Percentiles rank a stretch among this genome's conserved stretches.
These are phyloP conservation scores for Lepidochrysops patricia DNA, from an alignment of 2,888 invertebrate species.

Conservation along the genomic window DNA sequence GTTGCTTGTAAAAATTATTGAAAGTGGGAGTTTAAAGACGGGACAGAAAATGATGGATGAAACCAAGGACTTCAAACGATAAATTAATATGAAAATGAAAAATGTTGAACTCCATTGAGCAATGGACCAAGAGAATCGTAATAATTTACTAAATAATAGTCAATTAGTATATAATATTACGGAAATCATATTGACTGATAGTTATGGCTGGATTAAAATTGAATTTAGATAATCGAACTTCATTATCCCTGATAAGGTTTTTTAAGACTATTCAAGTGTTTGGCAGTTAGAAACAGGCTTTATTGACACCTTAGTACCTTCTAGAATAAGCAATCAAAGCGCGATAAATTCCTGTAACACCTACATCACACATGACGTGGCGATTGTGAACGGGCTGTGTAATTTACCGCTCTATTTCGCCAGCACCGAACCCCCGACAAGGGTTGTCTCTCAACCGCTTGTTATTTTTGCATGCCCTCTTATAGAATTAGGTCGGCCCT, in stretches of 20 bases:
- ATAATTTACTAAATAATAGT: too few relatives aligned
- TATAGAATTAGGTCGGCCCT: conserved; percentile 19
- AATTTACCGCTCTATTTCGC: conserved; percentile 48
- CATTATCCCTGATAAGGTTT: too few relatives aligned
- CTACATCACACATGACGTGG: conserved; percentile 30
- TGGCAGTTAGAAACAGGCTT: too few relatives aligned
- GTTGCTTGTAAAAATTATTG: background rate
- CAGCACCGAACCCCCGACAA: conserved; percentile 36
- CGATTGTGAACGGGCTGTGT: conserved; percentile 30
- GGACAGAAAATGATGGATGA: background rate
- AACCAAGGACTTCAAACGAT: background rate
- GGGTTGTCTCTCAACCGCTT: conserved; percentile 29
- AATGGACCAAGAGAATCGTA: too few relatives aligned
- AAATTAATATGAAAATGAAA: too few relatives aligned
- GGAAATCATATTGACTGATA: too few relatives aligned
- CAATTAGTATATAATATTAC: too few relatives aligned
- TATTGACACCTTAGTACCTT: background rate
- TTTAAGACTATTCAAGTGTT: background rate
- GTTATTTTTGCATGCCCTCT: conserved; percentile 21
- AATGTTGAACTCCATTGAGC: too few relatives aligned
- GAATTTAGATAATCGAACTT: too few relatives aligned
- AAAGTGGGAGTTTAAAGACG: background rate
- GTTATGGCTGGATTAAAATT: too few relatives aligned
- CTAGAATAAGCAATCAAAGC: background rate
- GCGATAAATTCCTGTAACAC: conserved; percentile 23